phyloP scores from a whole-genome alignment of 2,113 vertebrate genomes.

The Pterophyllum scalare region DNA sequence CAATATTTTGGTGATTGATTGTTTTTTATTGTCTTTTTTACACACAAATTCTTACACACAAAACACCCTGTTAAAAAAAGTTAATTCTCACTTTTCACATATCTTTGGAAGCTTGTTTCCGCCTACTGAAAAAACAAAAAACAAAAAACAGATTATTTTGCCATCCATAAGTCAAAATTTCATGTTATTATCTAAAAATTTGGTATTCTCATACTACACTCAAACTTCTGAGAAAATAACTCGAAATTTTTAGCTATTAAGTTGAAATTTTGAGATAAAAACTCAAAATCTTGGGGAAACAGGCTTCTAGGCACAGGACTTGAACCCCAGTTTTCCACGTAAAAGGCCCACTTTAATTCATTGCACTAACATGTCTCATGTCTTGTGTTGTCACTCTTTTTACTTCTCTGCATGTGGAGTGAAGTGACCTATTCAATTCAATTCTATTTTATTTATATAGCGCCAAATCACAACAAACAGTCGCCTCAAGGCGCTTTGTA shows the following conservation, averaged over 20 bases:
- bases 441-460: no score
- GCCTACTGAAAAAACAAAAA: not conserved
- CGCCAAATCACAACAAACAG: no score
- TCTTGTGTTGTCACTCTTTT: not conserved
- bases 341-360: not conserved
- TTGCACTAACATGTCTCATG: not conserved
- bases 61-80: no score
- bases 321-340: not conserved
- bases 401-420: not conserved
- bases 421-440: no score
- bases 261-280: not conserved
- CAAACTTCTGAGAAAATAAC: not conserved
- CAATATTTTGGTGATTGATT: no score
- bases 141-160: not conserved
- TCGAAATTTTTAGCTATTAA: not conserved
- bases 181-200: not conserved
- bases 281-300: not conserved
- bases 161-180: not conserved
- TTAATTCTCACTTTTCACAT: not conserved
- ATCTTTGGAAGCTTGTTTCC: not conserved
- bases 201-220: not conserved
- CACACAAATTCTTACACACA: no score
- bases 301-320: not conserved
- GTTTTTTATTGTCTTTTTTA: no score
- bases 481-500: no score